phyloP scores from a whole-genome alignment of 2,888 invertebrate genomes.

The Dolichopus griseipennis region DNA sequence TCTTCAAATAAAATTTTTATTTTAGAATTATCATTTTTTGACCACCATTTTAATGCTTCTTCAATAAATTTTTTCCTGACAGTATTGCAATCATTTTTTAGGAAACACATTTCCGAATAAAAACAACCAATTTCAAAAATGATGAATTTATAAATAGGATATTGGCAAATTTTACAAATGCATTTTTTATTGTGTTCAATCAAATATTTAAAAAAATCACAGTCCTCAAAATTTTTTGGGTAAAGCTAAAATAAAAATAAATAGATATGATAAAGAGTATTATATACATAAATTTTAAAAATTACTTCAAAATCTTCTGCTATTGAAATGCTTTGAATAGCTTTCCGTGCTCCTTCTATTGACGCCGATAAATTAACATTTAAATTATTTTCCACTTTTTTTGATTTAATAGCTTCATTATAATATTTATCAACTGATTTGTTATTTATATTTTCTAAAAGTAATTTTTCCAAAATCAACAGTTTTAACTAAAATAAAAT shows the following conservation, averaged over 20 bases:
- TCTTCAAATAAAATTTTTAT: constrained; percentile 20
- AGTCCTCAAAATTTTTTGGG: background rate
- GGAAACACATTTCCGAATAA: constrained; percentile 32
- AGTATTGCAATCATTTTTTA: constrained; percentile 28
- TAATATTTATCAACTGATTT: background rate
- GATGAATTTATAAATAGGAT: constrained; percentile 27
- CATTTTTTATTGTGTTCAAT: constrained; percentile 18
- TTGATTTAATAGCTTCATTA: background rate
- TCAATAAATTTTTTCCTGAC: constrained; percentile 31
- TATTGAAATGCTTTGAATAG: background rate
- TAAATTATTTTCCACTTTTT: background rate
- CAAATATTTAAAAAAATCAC: constrained; percentile 16
- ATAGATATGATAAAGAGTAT: background rate
- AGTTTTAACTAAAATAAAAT: constrained; percentile 17
- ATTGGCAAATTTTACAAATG: constrained; percentile 22
- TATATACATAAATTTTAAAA: background rate
- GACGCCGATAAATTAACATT: background rate
- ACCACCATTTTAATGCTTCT: constrained; percentile 27
- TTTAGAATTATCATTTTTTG: constrained; percentile 17
- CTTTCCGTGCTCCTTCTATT: background rate
- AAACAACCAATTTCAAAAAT: constrained; percentile 33
- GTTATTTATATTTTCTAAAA: constrained; percentile 16
- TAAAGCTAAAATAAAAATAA: constrained; percentile 15
- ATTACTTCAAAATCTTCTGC: background rate
- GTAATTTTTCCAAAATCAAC: constrained; percentile 29